Evolutionary conservation across 2,797 vertebrate genomes (phyloP).

Genomic region (Emys orbicularis): DNA sequence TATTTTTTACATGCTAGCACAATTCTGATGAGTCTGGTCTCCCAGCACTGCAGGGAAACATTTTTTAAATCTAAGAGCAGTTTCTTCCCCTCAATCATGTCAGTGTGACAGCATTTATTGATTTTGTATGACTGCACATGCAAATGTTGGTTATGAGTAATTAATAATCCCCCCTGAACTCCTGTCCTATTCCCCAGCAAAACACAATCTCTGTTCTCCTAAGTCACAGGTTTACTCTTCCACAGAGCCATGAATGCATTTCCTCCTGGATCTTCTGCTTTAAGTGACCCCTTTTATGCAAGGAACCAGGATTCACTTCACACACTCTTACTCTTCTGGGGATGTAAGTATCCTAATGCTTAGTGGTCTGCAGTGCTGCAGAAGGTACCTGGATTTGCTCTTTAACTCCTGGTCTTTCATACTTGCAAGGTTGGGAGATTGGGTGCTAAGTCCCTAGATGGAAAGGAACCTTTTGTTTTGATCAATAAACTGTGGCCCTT

Average conservation of each 20-base stretch:
- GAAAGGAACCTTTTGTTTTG: not conserved
- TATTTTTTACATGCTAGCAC: not conserved
- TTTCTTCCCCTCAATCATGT: not conserved
- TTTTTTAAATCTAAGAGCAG: slow-evolving; percentile 5
- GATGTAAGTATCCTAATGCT: not conserved
- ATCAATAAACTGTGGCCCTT: not conserved
- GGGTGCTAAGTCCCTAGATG: not conserved
- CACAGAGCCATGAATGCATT: not conserved
- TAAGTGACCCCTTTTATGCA: not conserved
- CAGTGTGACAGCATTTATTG: not conserved
- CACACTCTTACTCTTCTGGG: not conserved
- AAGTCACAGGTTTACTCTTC: not conserved
- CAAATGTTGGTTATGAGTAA: not conserved
- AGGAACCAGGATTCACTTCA: not conserved
- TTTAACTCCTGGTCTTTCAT: not conserved
- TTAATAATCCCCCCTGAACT: not conserved
- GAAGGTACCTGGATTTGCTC: not conserved
- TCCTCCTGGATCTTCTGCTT: not conserved
- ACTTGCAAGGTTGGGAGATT: not conserved
- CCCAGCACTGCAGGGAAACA: not conserved
- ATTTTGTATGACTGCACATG: not conserved
- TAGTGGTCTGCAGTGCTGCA: not conserved
- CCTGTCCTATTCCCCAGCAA: not conserved
- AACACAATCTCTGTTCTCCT: not conserved
- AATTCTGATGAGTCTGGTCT: slow-evolving; percentile 1